A percentile compares a stretch with the other conserved stretches of the same genome.
These are phyloP conservation scores for Helicoverpa assulta DNA, from an alignment of 2,888 invertebrate genomes.

Conservation along the genomic window DNA sequence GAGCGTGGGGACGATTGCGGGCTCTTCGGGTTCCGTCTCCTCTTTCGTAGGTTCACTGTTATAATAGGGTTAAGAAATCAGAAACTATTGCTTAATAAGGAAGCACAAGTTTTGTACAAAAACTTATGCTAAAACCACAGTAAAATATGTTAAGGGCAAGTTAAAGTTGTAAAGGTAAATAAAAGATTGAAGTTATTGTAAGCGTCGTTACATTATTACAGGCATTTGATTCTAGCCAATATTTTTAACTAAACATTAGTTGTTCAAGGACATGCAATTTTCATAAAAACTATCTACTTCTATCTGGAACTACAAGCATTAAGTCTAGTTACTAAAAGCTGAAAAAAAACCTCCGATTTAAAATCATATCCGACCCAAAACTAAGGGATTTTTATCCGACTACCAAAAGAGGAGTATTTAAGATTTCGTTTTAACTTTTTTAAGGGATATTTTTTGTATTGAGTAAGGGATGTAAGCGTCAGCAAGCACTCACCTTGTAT, in stretches of 20 bases:
- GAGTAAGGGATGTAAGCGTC: constrained; percentile 51
- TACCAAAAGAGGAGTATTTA: no score
- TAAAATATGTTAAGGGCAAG: constrained; percentile 20
- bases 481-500: constrained; percentile 85
- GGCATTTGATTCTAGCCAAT: not conserved
- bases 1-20: constrained; percentile 83
- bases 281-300: constrained; percentile 16
- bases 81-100: not conserved
- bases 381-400: no score
- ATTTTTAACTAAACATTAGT: constrained; percentile 9
- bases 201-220: constrained; percentile 18
- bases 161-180: constrained; percentile 7
- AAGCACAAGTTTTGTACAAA: constrained; percentile 1
- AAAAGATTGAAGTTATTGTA: constrained; percentile 11
- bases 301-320: constrained; percentile 34
- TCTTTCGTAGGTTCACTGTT: constrained; percentile 78
- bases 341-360: not conserved
- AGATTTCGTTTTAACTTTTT: not conserved
- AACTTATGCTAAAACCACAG: not conserved
- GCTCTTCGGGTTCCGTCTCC: constrained; percentile 76
- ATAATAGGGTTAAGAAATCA: constrained; percentile 13
- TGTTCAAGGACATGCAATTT: constrained; percentile 34
- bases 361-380: no score
- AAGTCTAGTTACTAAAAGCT: constrained; percentile 20
- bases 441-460: not conserved